A percentile compares a stretch with the other conserved stretches of the same genome.
phyloP scores from a whole-genome alignment of 2,113 vertebrate species.

The Uria lomvia region DNA sequence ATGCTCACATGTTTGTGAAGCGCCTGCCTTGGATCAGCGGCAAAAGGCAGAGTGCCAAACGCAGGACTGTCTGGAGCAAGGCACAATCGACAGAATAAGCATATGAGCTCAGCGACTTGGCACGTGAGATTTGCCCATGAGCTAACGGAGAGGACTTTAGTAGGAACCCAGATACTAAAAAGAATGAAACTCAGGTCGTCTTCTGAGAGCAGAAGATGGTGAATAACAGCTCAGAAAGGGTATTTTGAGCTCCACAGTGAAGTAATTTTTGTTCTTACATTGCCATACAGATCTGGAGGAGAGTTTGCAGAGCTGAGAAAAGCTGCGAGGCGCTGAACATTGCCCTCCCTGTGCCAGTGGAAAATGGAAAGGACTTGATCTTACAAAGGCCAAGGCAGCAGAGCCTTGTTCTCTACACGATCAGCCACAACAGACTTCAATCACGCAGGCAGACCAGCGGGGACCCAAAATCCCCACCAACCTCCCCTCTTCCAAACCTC shows the following conservation, averaged over 20 bases:
- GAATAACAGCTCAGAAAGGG: neutral
- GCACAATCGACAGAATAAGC: neutral
- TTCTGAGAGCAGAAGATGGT: neutral
- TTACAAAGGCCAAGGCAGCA: neutral
- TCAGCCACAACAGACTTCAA: neutral
- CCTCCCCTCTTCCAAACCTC: neutral
- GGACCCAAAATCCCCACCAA: neutral
- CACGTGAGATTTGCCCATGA: neutral
- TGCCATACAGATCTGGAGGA: neutral
- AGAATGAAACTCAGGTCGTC: neutral
- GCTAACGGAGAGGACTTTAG: neutral
- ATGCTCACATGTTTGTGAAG: accelerated
- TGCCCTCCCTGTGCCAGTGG: neutral
- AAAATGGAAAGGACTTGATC: neutral
- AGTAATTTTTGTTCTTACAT: neutral
- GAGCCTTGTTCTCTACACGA: accelerated
- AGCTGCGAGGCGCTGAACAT: neutral
- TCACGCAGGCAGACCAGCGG: accelerated
- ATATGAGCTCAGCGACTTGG: neutral
- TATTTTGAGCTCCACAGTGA: neutral
- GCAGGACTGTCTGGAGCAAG: neutral
- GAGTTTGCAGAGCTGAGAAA: neutral
- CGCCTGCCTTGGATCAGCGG: neutral
- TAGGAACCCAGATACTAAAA: neutral
- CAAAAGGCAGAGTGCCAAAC: neutral